Percentiles rank a stretch among this genome's conserved stretches.
Conservation (phyloP, 2,113 vertebrate species). For the Camelus dromedarius region DNA sequence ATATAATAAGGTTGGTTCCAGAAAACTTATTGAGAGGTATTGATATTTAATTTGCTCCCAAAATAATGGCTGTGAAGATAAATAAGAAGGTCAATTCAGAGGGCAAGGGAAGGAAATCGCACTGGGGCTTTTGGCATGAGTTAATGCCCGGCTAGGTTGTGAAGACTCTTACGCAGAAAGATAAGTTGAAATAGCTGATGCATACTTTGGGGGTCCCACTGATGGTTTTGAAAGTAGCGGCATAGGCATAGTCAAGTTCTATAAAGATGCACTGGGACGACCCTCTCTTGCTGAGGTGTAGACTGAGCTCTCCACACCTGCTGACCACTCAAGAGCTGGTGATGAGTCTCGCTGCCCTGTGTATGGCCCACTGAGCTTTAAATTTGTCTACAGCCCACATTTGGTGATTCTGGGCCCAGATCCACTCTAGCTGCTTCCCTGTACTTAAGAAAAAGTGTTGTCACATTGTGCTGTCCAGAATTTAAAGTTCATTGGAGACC, state of each 20-base stretch:
- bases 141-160: not conserved
- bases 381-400: not conserved
- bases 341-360: not conserved
- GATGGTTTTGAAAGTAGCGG: not conserved
- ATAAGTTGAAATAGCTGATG: not conserved
- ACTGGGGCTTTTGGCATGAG: not conserved
- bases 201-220: fast-evolving
- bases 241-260: no score
- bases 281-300: not conserved
- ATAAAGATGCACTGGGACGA: not conserved
- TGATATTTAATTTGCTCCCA: slow-evolving; percentile 37
- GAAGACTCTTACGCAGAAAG: not conserved
- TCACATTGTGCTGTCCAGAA: not conserved
- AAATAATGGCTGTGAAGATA: not conserved
- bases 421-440: no score
- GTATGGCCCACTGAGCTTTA: not conserved
- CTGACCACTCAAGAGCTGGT: not conserved
- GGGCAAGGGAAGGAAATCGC: not conserved
- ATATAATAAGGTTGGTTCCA: not conserved
- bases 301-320: not conserved
- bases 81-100: not conserved
- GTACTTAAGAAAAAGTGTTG: not conserved
- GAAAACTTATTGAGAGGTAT: slow-evolving; percentile 35
- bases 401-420: not conserved
- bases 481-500: not conserved